Evolutionary conservation across 2,113 vertebrate species (phyloP).

Genomic region (Odontesthes bonariensis): DNA sequence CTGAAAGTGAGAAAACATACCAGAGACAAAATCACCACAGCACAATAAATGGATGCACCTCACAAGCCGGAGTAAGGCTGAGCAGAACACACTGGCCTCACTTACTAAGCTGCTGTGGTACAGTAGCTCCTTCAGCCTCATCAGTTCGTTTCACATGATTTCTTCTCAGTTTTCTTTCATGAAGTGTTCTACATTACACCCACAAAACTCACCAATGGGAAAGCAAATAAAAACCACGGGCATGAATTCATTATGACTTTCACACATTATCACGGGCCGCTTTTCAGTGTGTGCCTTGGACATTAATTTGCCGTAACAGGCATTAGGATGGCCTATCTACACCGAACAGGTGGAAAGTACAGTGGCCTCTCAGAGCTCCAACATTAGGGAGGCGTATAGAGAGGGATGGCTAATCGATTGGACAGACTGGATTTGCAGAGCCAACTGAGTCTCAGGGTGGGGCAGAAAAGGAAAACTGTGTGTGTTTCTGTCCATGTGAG

Average conservation of each 20-base stretch:
- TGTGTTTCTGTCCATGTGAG: background rate
- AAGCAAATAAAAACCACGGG: conserved; percentile 32
- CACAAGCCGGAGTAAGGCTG: conserved; percentile 33
- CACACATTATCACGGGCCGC: conserved; percentile 35
- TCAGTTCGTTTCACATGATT: conserved; percentile 58
- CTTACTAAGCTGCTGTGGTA: conserved; percentile 47
- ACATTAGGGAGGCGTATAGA: conserved; percentile 40
- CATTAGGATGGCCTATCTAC: conserved; percentile 47
- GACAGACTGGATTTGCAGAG: conserved; percentile 67
- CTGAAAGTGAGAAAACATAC: conserved; percentile 28
- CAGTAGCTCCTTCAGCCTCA: conserved; percentile 38
- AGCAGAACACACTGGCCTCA: conserved; percentile 28
- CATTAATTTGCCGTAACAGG: conserved; percentile 20
- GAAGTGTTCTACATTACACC: conserved; percentile 21
- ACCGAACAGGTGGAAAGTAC: conserved; percentile 69
- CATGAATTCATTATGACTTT: conserved; percentile 58
- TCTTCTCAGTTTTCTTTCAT: conserved; percentile 24
- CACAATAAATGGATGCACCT: conserved; percentile 42
- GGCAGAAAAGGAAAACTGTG: conserved; percentile 16
- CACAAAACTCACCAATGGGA: conserved; percentile 18
- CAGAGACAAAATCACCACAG: conserved; percentile 4
- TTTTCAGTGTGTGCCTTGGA: conserved; percentile 37
- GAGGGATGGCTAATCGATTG: conserved; percentile 71
- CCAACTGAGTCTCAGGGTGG: conserved; percentile 52
- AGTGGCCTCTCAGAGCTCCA: conserved; percentile 45